Percentiles rank a stretch among this genome's conserved stretches.
phyloP scores from a whole-genome alignment of 1,140 invertebrate genomes.

The Laodelphax striatellus region DNA sequence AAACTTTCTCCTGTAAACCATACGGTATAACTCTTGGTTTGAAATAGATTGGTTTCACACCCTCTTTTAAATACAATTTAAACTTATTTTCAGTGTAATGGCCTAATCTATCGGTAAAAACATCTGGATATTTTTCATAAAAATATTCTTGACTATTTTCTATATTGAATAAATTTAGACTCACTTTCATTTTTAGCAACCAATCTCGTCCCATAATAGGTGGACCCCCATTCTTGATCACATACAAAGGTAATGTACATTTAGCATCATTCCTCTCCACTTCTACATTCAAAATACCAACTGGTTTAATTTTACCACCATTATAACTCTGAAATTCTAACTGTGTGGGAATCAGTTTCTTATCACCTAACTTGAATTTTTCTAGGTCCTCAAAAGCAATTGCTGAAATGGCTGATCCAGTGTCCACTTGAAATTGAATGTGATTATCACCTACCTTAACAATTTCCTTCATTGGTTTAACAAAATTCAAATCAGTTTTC shows the following conservation, averaged over 20 bases:
- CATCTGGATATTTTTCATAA: constrained; percentile 3
- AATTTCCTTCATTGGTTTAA: no score
- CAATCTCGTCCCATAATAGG: constrained; percentile 9
- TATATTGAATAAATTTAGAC: background rate
- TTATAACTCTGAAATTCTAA: constrained; percentile 1
- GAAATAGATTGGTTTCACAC: constrained; percentile 24
- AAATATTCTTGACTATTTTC: background rate
- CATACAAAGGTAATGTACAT: background rate
- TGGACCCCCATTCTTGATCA: background rate
- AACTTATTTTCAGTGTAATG: background rate
- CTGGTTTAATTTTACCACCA: background rate
- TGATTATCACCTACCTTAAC: no score
- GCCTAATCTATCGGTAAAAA: constrained; percentile 6
- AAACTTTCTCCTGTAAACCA: constrained; percentile 29
- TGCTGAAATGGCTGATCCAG: no score
- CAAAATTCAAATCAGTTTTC: no score
- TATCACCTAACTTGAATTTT: background rate
- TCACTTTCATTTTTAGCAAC: no score
- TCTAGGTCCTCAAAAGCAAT: background rate
- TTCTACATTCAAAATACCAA: constrained; percentile 3
- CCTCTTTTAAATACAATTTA: background rate
- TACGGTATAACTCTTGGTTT: constrained; percentile 31
- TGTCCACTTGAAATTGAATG: no score
- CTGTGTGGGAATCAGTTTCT: background rate
- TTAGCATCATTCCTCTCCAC: background rate